Evolutionary conservation across 2,888 invertebrate genomes (phyloP).

Genomic region (Caenorhabditis auriculariae): DNA sequence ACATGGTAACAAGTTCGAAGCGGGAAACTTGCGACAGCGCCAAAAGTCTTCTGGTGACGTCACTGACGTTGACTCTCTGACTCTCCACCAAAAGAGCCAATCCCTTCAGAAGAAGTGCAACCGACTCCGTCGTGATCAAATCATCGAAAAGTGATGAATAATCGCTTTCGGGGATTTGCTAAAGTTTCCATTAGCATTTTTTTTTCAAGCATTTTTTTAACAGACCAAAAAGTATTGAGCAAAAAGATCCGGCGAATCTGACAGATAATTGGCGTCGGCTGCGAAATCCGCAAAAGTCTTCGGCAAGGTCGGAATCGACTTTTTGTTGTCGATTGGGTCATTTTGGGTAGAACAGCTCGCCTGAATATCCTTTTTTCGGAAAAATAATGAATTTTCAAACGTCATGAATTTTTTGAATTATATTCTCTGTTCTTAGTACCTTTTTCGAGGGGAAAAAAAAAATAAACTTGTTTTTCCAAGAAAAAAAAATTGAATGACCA

Average conservation of each 20-base stretch:
- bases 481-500: too few species aligned
- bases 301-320: conserved; percentile 13
- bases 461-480: too few species aligned
- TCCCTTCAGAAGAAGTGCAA: conserved; percentile 11
- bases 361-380: too few species aligned
- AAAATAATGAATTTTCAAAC: too few species aligned
- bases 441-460: background rate
- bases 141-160: conserved; percentile 29
- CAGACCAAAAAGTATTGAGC: conserved; percentile 25
- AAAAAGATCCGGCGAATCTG: background rate
- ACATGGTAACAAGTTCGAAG: conserved; percentile 30
- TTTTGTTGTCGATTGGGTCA: background rate
- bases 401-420: too few species aligned
- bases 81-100: conserved; percentile 8
- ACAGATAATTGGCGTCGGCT: conserved; percentile 5
- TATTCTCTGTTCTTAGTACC: conserved; percentile 1
- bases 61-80: background rate
- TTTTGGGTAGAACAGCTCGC: too few species aligned
- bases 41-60: conserved; percentile 15
- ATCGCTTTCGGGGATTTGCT: conserved; percentile 8
- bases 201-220: too few species aligned
- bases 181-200: conserved; percentile 1
- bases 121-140: conserved; percentile 18
- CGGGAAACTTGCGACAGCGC: conserved; percentile 16
- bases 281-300: conserved; percentile 18